Conservation (phyloP, 2,113 vertebrate species). For the Corythoichthys intestinalis region DNA sequence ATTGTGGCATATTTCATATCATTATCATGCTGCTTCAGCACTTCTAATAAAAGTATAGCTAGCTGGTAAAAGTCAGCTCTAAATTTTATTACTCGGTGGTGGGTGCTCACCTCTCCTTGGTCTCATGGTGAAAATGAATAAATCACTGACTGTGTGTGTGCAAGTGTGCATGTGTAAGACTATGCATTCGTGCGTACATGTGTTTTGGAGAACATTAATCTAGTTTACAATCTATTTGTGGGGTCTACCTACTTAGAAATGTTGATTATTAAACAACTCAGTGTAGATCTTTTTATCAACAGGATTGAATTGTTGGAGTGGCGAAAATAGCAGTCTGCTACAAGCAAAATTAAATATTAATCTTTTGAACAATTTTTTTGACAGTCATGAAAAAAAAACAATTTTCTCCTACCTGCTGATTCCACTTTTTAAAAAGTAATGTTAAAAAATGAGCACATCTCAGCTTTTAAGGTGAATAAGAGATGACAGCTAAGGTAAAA, state of each 20-base stretch:
- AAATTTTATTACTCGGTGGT: conserved; percentile 35
- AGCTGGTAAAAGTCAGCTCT: conserved; percentile 34
- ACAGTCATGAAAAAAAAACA: conserved; percentile 1
- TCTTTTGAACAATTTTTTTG: background rate
- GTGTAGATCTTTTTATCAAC: background rate
- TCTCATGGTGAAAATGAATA: conserved; percentile 37
- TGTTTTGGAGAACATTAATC: background rate
- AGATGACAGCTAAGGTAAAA: background rate
- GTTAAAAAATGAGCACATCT: background rate
- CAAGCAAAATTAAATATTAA: conserved; percentile 1
- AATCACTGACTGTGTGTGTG: conserved; percentile 7
- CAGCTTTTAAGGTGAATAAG: background rate
- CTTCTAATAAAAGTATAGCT: conserved; percentile 36
- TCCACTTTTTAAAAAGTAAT: conserved; percentile 3
- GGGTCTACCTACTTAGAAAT: background rate
- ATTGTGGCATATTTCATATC: conserved; percentile 47
- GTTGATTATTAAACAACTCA: background rate
- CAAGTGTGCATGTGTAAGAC: conserved; percentile 6
- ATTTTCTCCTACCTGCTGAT: conserved; percentile 4
- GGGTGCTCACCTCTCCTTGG: conserved; percentile 20
- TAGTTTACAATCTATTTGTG: too few relatives aligned
- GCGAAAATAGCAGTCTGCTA: background rate
- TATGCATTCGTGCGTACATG: background rate
- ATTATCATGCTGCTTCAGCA: conserved; percentile 49
- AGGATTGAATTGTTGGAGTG: background rate